Percentiles rank a stretch among this genome's conserved stretches.
These are phyloP conservation scores for Mnemiopsis leidyi DNA, from an alignment of 37 sponge, comb jelly and placozoan genomes.

Conservation along the genomic window DNA sequence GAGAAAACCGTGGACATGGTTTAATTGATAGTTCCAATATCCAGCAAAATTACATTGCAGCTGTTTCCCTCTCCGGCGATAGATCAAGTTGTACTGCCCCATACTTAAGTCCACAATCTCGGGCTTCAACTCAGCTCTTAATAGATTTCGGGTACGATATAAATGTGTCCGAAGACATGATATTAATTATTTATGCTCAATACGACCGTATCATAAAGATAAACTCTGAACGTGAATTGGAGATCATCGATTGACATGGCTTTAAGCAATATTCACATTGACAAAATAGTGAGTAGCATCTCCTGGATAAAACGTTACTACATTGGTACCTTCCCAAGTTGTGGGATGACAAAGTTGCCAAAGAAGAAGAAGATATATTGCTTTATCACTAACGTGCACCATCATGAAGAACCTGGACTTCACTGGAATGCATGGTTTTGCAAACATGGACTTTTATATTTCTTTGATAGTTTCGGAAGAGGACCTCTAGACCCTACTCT, in stretches of 20 bases:
- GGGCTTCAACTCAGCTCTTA: background rate
- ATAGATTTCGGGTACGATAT: conserved; percentile 9
- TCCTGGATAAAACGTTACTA: background rate
- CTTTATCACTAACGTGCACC: background rate
- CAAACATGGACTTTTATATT: background rate
- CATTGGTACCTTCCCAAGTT: conserved; percentile 28
- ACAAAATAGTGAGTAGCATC: background rate
- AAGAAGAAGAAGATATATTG: background rate
- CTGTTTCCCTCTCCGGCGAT: background rate
- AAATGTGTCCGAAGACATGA: background rate
- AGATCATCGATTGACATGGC: conserved; percentile 5
- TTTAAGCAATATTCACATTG: background rate
- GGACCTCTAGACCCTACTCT: background rate
- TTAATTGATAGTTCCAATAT: background rate
- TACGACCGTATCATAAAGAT: background rate
- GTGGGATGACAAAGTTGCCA: background rate
- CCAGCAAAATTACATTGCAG: conserved; percentile 31
- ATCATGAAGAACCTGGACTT: background rate
- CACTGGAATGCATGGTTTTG: conserved; percentile 42
- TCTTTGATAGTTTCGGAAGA: conserved; percentile 26
- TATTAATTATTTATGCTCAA: background rate
- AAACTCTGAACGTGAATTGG: background rate
- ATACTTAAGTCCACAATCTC: conserved; percentile 1
- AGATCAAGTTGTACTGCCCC: background rate
- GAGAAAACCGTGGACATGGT: background rate